Percentiles rank a stretch among this genome's conserved stretches.
phyloP scores from a whole-genome alignment of 2,797 vertebrate species.

The Nannoperca obscura region DNA sequence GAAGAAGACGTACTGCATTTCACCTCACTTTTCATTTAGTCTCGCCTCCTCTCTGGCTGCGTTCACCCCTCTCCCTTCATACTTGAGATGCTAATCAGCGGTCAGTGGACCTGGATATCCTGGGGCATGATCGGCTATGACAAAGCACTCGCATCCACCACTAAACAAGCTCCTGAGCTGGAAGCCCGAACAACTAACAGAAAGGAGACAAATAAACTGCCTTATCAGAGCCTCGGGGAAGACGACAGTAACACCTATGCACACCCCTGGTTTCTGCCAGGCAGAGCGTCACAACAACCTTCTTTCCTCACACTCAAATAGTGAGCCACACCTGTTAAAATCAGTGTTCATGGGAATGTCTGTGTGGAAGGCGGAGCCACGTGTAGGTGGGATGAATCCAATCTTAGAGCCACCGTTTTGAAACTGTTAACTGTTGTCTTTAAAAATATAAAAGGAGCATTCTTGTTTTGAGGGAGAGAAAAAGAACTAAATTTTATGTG shows the following conservation, averaged over 20 bases:
- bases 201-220: slow-evolving; percentile 49
- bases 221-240: slow-evolving; percentile 62
- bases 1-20: slow-evolving; percentile 73
- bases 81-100: slow-evolving; percentile 11
- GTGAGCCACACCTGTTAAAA: slow-evolving; percentile 91
- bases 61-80: slow-evolving; percentile 1
- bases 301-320: slow-evolving; percentile 86
- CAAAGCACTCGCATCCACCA: slow-evolving; percentile 70
- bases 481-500: slow-evolving; percentile 93
- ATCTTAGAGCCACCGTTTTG: slow-evolving; percentile 91
- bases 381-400: slow-evolving; percentile 49
- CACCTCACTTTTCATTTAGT: slow-evolving; percentile 34
- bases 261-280: slow-evolving; percentile 91
- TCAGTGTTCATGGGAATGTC: slow-evolving; percentile 88
- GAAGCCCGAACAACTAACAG: slow-evolving; percentile 37
- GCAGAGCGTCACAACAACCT: slow-evolving; percentile 89
- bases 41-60: slow-evolving; percentile 32
- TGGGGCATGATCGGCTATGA: slow-evolving; percentile 23
- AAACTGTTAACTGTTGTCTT: slow-evolving; percentile 92
- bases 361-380: slow-evolving; percentile 79
- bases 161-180: slow-evolving; percentile 87
- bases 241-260: slow-evolving; percentile 90
- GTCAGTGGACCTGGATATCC: slow-evolving; percentile 16
- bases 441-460: slow-evolving; percentile 82
- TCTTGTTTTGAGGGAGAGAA: slow-evolving; percentile 88